Evolutionary conservation across 2,888 invertebrate species (phyloP), one percentile per base, ranked within the genome.

Genomic region (Cloeon dipterum): DNA sequence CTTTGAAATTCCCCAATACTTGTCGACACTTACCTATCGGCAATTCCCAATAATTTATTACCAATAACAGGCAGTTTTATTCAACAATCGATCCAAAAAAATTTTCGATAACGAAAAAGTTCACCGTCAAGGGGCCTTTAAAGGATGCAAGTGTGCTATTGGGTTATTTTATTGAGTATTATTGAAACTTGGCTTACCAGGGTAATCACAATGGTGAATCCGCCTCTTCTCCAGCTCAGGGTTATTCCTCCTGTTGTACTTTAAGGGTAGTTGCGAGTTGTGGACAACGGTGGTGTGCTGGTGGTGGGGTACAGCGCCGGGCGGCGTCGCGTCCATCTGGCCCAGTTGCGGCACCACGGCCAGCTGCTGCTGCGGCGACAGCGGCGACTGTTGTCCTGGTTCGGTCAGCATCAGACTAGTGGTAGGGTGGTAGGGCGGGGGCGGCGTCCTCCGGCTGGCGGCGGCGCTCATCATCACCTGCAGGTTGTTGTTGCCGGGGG

Each of bases 161-260:
- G n/a, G n/a, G n/a, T n/a, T n/a, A n/a, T n/a, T n/a, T n/a, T n/a
- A n/a, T n/a, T n/a, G n/a, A n/a, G n/a, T n/a, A n/a, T n/a, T n/a
- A n/a, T n/a, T n/a, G n/a, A n/a, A n/a, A n/a, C n/a, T n/a, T n/a
- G n/a, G n/a, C n/a, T 66, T 59, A 83, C 85, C 85, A 56, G 83
- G 74, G 59, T 85, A 93, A 66, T 89, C 85, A 64, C 94, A 94
- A 59, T 85, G 89, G 56, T 94, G 93, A 49, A 93, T 89, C 52
- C 94, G 63, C 47, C 93, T 65, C 58, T 93, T 93, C 58, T 94
- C 93, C 48, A 94, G 61, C 56, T 94, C 93, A 1, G 93, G 93
- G 61, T 94, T 94, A 59, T 93, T 93, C 53, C 91, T 68, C 45
- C 93, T 66, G 63, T 93, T 93, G 62, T 86, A 91, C 52, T 79